Base-by-base conservation (phyloP, 1,140 invertebrate species). In the Philopotamus ludificatus region DNA sequence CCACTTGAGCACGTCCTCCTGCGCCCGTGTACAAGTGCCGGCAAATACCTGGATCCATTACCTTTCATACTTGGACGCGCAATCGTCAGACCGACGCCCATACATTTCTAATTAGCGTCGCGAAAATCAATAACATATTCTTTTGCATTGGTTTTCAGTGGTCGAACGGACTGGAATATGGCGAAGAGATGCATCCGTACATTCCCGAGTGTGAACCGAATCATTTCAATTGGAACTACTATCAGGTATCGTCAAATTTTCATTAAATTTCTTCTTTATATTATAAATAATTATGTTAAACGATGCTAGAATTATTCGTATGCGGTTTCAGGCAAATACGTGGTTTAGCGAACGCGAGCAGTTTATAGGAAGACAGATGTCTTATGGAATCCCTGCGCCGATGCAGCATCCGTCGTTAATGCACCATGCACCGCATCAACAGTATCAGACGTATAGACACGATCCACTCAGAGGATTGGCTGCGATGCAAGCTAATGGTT, bases 401-500 rank as follows among this genome's bases (percentile, higher is more conserved):
- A 18, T 21, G 21, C 28, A 34, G 28, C 28, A 34, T 34, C 28
- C 28, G 45, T 41, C 47, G 45, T 44, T 54, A 22, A 39, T 57
- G 39, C 51, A 53, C 18, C 53, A 54, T 7, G 54, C 21, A n/a
- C 51, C 49, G 22, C 53, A 55, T 9, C 21, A 26, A n/a, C 54
- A 57, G 8, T 49, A 59, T 21, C 57, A 55, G 18, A n/a, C 20
- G 16, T 66, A 66, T 42, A 39, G 59, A 7, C 66, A 63, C 18
- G 67, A 68, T 28, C 67, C 67, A 3, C 58, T 68, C 4, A 20
- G 63, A 22, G 67, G 67, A 18, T 25, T 68, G 39, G 67, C 63
- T 9, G 67, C 67, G 28, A 68, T 68, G 67, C 67, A 68, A 20
- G 62, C 58, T 28, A 42, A 54, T 8, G 26, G 23, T 12, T 39